Conservation (phyloP, 2,113 vertebrate genomes). For the Cyprinodon variegatus region DNA sequence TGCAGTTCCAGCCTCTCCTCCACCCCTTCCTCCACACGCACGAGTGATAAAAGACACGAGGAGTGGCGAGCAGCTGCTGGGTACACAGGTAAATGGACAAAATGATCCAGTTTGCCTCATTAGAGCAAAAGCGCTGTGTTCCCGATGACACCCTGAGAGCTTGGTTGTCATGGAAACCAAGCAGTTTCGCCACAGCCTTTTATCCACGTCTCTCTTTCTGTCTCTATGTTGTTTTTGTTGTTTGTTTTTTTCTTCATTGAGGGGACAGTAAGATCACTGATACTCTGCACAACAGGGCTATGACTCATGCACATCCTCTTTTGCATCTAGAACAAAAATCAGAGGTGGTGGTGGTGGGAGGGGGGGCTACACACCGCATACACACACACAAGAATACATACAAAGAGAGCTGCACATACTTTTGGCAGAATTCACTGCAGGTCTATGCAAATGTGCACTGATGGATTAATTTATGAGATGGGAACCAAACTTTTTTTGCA, state of each 20-base stretch:
- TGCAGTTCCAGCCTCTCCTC: conserved; percentile 26
- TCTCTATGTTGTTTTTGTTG: background rate
- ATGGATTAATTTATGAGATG: background rate
- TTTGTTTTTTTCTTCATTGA: conserved; percentile 54
- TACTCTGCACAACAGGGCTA: conserved; percentile 56
- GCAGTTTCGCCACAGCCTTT: conserved; percentile 57
- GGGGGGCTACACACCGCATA: conserved; percentile 11
- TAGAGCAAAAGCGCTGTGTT: conserved; percentile 59
- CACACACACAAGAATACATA: background rate
- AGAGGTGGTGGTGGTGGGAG: conserved; percentile 1
- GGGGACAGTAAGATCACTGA: conserved; percentile 58
- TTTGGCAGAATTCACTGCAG: background rate
- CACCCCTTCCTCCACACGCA: conserved; percentile 16
- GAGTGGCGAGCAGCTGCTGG: conserved; percentile 23
- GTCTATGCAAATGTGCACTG: background rate
- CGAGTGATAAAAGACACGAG: conserved; percentile 32
- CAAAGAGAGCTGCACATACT: background rate
- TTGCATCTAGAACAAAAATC: conserved; percentile 53
- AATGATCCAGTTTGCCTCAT: conserved; percentile 71
- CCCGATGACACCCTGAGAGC: conserved; percentile 31
- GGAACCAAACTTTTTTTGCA: background rate
- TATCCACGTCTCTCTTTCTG: conserved; percentile 50
- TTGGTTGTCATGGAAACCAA: conserved; percentile 68
- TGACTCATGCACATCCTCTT: conserved; percentile 67
- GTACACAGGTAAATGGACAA: conserved; percentile 68